Evolutionary conservation across 1,140 invertebrate species (phyloP).

Genomic region (Lineus longissimus): DNA sequence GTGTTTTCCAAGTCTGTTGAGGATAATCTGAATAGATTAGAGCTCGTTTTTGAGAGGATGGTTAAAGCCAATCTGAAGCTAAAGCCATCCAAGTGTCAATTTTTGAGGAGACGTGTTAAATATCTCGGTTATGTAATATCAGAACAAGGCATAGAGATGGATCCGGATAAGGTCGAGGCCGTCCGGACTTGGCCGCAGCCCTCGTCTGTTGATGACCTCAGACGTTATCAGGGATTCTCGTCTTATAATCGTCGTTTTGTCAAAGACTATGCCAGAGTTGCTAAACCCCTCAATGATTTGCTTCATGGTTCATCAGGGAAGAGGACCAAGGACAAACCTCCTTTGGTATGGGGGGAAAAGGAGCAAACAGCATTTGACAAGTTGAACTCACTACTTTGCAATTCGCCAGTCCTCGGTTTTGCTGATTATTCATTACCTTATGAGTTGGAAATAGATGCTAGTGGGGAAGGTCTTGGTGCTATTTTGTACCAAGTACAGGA

Average conservation of each 20-base stretch:
- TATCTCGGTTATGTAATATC: conserved; percentile 35
- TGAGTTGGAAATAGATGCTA: conserved; percentile 26
- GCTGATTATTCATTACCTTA: conserved; percentile 20
- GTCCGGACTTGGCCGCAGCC: conserved; percentile 36
- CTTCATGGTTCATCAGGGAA: conserved; percentile 13
- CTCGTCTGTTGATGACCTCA: conserved; percentile 26
- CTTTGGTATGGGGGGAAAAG: neutral
- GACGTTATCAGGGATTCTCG: conserved; percentile 37
- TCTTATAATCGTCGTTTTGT: conserved; percentile 33
- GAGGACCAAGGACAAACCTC: conserved; percentile 15
- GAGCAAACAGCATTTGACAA: conserved; percentile 20
- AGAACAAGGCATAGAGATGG: conserved; percentile 25
- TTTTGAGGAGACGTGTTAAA: conserved; percentile 35
- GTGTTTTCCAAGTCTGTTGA: conserved; percentile 19
- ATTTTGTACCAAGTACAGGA: conserved; percentile 30
- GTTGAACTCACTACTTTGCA: conserved; percentile 20
- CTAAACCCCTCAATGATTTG: conserved; percentile 25
- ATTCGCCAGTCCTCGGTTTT: conserved; percentile 23
- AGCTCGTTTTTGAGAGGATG: conserved; percentile 16
- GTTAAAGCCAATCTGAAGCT: conserved; percentile 15
- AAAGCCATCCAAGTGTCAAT: conserved; percentile 33
- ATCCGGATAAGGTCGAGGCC: conserved; percentile 33
- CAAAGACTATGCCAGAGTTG: conserved; percentile 27
- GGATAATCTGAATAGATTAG: conserved; percentile 16
- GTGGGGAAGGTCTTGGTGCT: conserved; percentile 25